Evolutionary conservation across 1,140 invertebrate genomes (phyloP).

Genomic region (Ostrea denselamellosa): DNA sequence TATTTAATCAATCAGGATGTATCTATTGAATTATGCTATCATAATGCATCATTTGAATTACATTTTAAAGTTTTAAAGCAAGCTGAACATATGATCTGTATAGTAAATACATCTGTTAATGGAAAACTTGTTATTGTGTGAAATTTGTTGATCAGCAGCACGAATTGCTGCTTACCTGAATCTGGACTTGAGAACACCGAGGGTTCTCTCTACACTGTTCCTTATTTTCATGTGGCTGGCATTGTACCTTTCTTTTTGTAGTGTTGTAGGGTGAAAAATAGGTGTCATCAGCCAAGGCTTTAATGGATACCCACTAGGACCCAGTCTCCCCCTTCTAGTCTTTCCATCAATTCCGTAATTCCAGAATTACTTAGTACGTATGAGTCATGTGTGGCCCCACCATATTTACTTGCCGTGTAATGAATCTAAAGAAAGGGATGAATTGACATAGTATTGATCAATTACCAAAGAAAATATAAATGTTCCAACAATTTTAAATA

Average conservation of each 20-base stretch:
- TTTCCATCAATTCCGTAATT: conserved; percentile 2
- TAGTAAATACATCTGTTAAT: too few relatives aligned
- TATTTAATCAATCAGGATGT: too few relatives aligned
- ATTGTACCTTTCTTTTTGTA: conserved; percentile 46
- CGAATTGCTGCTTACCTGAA: too few relatives aligned
- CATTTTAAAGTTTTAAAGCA: too few relatives aligned
- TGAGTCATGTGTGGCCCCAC: conserved; percentile 38
- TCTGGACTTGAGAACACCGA: conserved; percentile 53
- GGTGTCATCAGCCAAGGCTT: conserved; percentile 53
- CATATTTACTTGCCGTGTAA: conserved; percentile 28
- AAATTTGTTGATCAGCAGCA: too few relatives aligned
- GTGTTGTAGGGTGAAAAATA: conserved; percentile 43
- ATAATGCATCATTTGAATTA: too few relatives aligned
- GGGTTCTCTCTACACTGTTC: conserved; percentile 47
- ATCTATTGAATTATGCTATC: too few relatives aligned
- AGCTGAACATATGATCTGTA: too few relatives aligned
- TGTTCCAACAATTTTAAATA: too few relatives aligned
- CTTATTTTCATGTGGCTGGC: conserved; percentile 14
- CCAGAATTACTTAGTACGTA: conserved; percentile 4
- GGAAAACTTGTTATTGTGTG: too few relatives aligned
- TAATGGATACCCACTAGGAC: conserved; percentile 52
- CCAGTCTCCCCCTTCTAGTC: conserved; percentile 22
- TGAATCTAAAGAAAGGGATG: conserved; percentile 45
- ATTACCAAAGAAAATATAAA: too few relatives aligned
- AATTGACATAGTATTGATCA: too few relatives aligned